Base-by-base conservation (phyloP, 2,797 vertebrate species). In the Enteromius anoplus region DNA sequence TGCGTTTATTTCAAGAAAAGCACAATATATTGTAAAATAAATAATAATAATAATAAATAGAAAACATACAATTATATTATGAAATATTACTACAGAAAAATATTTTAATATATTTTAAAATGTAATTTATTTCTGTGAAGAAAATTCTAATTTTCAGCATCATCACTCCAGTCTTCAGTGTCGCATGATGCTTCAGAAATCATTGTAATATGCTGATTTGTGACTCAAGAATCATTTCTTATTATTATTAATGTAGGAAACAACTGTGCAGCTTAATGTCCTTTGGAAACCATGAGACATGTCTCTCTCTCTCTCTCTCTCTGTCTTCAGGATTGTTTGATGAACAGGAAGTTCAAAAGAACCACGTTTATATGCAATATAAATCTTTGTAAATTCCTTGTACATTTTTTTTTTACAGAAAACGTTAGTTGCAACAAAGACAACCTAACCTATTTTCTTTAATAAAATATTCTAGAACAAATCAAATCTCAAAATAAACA, bases 401-500 rank as follows among this genome's bases (percentile, higher is more conserved):
- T 42, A 10, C 32, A 10, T 2, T 42, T 42, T 40, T 45, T 47
- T 14, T 11, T 12, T 45, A 45, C 9, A 58, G 55, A 58, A 58
- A 58, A 60, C 0, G 1, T 12, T 26, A 60, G 0, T 26, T 60
- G 55, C n/a, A 60, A 12, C 9, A 23, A 58, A n/a, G 55, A 23
- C 55, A 60, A 60, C 55, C 4, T 26, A 58, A 58, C n/a, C n/a
- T 12, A 60, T 23, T 60, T 60, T 12, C 12, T 60, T 58, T 12
- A 11, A 58, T 12, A 4, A 60, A 60, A 60, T 34, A 21, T 4
- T 75, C 32, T 10, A 58, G 14, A 40, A 23, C 32, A 42, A 40
- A 75, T 42, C 14, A 26, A 75, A 73, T n/a, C n/a, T 75, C 11
- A 23, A 64, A 47, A 76, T 26, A 62, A 62, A 45, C n/a, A 21